Base-by-base conservation (phyloP, 2,113 vertebrate genomes). In the Oxyruncus cristatus region DNA sequence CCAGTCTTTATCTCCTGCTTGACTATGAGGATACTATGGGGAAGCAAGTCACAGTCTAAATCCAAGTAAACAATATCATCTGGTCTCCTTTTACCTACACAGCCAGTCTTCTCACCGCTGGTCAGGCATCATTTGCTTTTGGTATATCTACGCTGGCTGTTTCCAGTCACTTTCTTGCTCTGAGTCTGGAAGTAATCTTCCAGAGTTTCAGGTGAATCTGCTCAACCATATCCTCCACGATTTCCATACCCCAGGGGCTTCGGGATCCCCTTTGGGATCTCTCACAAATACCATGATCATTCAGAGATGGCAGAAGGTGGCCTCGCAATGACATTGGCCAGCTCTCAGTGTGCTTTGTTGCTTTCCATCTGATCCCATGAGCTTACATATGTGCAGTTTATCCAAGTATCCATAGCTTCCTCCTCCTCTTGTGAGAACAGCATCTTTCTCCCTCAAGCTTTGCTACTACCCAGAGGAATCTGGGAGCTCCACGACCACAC, bases 231-330 rank as follows among this genome's bases (percentile, higher is more conserved):
- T 56, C 32, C 9, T 56, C 32, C 23, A 70, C 63, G 42, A 56
- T 44, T 5, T 62, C 41, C 0, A 0, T 53, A 59, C 18, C 23
- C 12, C 35, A 82, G 42, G 58, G 73, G 6, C n/a, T 20, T 85
- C 26, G 0, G 3, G 37, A n/a, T n/a, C n/a, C 21, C 16, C 27
- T 70, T 39, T 24, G 19, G 41, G 32, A 37, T 28, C 19, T 85
- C 22, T 28, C 37, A 22, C 3, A 2, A 68, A 11, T 12, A 32
- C 19, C 49, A 27, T 0, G 0, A 3, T 73, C 52, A 16, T 35
- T 86, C 23, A 39, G 58, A 79, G 53, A 14, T 73, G 35, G 56
- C 27, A 73, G 80, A 73, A 81, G 22, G 41, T 73, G 44, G 35
- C 55, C 39, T 91, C n/a, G 49, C n/a, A 37, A 6, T 71, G 71